Percentiles rank a stretch among this genome's conserved stretches.
Evolutionary conservation across 2,113 vertebrate species (phyloP).

Genomic region (Halichoeres trimaculatus): DNA sequence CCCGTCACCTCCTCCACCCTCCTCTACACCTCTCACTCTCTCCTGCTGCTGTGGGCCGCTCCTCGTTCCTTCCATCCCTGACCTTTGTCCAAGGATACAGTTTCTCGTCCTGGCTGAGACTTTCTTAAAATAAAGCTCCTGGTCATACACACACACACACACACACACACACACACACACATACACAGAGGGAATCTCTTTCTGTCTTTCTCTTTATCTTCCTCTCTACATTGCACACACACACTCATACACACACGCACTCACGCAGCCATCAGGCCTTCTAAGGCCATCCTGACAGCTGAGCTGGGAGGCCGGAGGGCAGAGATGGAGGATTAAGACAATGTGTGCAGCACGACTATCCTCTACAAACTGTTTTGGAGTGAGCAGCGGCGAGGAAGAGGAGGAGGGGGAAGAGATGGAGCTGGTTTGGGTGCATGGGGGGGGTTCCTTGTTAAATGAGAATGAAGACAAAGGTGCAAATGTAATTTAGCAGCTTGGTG

Average conservation of each 20-base stretch:
- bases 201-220: constrained; percentile 39
- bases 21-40: constrained; percentile 47
- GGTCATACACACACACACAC: constrained; percentile 42
- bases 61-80: constrained; percentile 78
- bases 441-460: constrained; percentile 54
- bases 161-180: constrained; percentile 1
- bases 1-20: constrained; percentile 8
- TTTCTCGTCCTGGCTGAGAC: constrained; percentile 81
- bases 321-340: constrained; percentile 77
- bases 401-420: not conserved
- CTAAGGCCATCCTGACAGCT: constrained; percentile 81
- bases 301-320: constrained; percentile 61
- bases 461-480: constrained; percentile 38
- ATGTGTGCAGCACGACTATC: constrained; percentile 49
- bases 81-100: constrained; percentile 82
- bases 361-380: constrained; percentile 56
- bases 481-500: constrained; percentile 54
- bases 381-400: constrained; percentile 13
- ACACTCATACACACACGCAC: constrained; percentile 21
- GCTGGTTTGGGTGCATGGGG: constrained; percentile 11
- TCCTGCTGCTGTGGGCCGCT: constrained; percentile 57
- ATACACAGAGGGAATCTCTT: constrained; percentile 30
- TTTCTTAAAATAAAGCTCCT: constrained; percentile 82
- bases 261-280: constrained; percentile 58
- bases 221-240: too few relatives aligned